Evolutionary conservation across 2,888 invertebrate species (phyloP), one percentile per base, ranked within the genome.

Genomic region (Blomia tropicalis): DNA sequence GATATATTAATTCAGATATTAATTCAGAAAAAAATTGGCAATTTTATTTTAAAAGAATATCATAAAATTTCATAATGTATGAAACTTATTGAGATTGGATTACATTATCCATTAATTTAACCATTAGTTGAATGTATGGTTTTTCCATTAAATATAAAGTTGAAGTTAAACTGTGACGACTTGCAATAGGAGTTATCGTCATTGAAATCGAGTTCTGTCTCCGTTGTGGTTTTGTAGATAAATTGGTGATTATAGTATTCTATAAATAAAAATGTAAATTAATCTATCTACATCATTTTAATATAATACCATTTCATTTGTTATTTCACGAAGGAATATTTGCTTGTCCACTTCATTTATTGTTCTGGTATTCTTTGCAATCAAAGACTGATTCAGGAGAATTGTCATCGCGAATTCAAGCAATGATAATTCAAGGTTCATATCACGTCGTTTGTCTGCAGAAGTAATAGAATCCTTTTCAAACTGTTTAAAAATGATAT

Each of bases 271-370:
- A 47, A 47, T 25, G n/a, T 47, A 7, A 19, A 47, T 22, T 27
- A 47, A 14, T 14, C 51, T 27, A 11, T 14, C n/a, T 36, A 17
- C 7, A 36, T 11, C 7, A 36, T 17, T 36, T 36, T 36, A 7
- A 7, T 36, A 44, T 14, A 4, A 29, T 19, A 62, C 62, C 43
- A 62, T 41, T 58, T 62, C 62, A 17, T 56, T 58, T 14, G 32
- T 58, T 0, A 62, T 62, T 58, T 62, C 62, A 30, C 58, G 58
- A 32, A 58, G 41, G 14, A 62, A 58, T 58, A 36, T 62, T 44
- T 62, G 62, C 47, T 62, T 58, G 25, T 62, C 62, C n/a, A 43
- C 43, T 27, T 23, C 29, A 19, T 32, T 43, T 2, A 54, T 5
- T 30, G n/a, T 59, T 7, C 4, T 1, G 4, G 29, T n/a, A 29